These are phyloP conservation scores for Tholera decimalis DNA, from an alignment of 2,888 invertebrate species.

Conservation along the genomic window DNA sequence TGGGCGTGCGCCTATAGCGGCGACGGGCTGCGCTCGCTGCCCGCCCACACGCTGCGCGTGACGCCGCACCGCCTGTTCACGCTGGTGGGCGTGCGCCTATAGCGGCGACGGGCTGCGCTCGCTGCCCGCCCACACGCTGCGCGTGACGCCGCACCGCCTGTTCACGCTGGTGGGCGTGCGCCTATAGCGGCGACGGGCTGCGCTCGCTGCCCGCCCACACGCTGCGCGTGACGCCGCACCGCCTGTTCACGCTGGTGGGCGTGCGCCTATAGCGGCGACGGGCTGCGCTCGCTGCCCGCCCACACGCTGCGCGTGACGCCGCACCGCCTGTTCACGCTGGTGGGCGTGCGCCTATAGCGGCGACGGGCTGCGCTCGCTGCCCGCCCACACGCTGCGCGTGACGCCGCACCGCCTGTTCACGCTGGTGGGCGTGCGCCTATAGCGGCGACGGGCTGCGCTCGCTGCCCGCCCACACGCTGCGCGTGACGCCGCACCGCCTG, in stretches of 20 bases:
- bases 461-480: conserved; percentile 60
- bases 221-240: conserved; percentile 67
- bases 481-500: conserved; percentile 72
- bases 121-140: conserved; percentile 60
- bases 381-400: conserved; percentile 62
- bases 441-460: conserved; percentile 78
- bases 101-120: conserved; percentile 78
- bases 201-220: conserved; percentile 63
- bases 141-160: conserved; percentile 72
- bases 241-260: conserved; percentile 79
- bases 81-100: conserved; percentile 76
- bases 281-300: conserved; percentile 70
- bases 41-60: conserved; percentile 62
- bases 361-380: conserved; percentile 76
- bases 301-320: conserved; percentile 59
- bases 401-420: conserved; percentile 79
- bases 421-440: conserved; percentile 76
- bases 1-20: conserved; percentile 78
- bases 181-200: conserved; percentile 80
- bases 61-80: conserved; percentile 79
- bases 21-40: conserved; percentile 76
- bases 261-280: conserved; percentile 82
- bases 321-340: conserved; percentile 79
- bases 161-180: conserved; percentile 79
- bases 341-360: conserved; percentile 78